Percentiles rank a stretch among this genome's conserved stretches.
These are phyloP conservation scores for Anagyrus pseudococci DNA, from an alignment of 2,888 invertebrate species.

Conservation along the genomic window DNA sequence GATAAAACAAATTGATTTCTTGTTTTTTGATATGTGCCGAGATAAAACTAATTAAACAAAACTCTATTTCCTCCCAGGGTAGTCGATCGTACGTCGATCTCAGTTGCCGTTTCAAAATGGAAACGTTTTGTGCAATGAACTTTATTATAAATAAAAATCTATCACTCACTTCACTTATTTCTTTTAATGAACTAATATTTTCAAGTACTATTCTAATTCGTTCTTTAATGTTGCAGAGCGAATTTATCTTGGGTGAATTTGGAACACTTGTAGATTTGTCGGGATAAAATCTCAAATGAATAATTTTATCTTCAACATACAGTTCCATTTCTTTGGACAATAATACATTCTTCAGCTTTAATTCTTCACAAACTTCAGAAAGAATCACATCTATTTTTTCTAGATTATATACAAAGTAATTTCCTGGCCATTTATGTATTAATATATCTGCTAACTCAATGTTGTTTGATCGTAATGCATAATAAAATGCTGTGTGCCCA, in stretches of 20 bases:
- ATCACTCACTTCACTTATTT: conserved; percentile 30
- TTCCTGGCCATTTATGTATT: conserved; percentile 37
- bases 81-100: conserved; percentile 42
- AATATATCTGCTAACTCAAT: conserved; percentile 38
- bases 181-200: conserved; percentile 23
- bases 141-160: conserved; percentile 39
- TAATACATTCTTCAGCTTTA: conserved; percentile 40
- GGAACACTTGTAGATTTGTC: conserved; percentile 11
- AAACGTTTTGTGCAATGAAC: conserved; percentile 41
- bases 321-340: conserved; percentile 39
- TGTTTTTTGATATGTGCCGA: conserved; percentile 30
- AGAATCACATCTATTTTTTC: conserved; percentile 40
- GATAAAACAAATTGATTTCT: conserved; percentile 38
- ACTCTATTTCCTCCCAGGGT: conserved; percentile 49
- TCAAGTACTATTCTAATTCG: conserved; percentile 29
- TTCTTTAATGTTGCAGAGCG: conserved; percentile 13
- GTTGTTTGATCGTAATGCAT: conserved; percentile 43
- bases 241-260: background rate
- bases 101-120: conserved; percentile 42
- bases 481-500: conserved; percentile 43
- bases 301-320: conserved; percentile 34
- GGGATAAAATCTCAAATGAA: conserved; percentile 29
- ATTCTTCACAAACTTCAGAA: conserved; percentile 42
- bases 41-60: conserved; percentile 43
- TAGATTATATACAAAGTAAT: conserved; percentile 26